phyloP scores from a whole-genome alignment of 2,113 vertebrate genomes.

The Thinocorus orbignyianus region DNA sequence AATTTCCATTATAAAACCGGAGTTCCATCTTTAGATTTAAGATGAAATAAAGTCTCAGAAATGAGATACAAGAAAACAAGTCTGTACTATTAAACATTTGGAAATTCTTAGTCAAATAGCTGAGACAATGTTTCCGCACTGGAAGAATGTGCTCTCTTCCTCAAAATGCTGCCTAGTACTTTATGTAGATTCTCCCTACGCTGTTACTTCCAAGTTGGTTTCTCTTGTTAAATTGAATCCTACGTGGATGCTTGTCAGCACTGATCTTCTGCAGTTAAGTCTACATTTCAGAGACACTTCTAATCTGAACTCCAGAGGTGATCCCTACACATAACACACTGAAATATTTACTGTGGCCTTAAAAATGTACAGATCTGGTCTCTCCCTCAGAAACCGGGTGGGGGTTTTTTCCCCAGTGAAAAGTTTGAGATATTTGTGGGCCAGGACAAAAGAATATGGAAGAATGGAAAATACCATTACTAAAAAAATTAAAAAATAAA shows the following conservation, averaged over 20 bases:
- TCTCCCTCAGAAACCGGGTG: neutral
- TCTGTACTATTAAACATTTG: neutral
- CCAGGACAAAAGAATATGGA: neutral
- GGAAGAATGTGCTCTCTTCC: neutral
- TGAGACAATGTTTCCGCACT: conserved; percentile 2
- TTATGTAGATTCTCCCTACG: neutral
- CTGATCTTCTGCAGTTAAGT: neutral
- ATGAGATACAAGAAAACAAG: neutral
- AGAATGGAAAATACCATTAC: neutral
- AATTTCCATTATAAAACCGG: neutral
- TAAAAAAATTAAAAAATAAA: neutral
- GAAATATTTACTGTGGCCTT: neutral
- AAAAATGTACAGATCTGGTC: neutral
- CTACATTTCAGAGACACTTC: neutral
- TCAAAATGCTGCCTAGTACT: neutral
- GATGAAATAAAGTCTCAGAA: conserved; percentile 12
- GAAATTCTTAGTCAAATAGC: conserved; percentile 52
- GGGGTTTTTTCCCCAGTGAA: fast-evolving
- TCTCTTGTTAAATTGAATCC: neutral
- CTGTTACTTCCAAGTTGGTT: neutral
- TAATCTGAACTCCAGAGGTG: neutral
- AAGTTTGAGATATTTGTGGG: neutral
- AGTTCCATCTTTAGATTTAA: neutral
- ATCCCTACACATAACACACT: neutral
- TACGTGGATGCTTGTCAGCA: neutral